Evolutionary conservation across 92 coral and sea anemone genomes (phyloP).

Genomic region (Phenganax subtilis): DNA sequence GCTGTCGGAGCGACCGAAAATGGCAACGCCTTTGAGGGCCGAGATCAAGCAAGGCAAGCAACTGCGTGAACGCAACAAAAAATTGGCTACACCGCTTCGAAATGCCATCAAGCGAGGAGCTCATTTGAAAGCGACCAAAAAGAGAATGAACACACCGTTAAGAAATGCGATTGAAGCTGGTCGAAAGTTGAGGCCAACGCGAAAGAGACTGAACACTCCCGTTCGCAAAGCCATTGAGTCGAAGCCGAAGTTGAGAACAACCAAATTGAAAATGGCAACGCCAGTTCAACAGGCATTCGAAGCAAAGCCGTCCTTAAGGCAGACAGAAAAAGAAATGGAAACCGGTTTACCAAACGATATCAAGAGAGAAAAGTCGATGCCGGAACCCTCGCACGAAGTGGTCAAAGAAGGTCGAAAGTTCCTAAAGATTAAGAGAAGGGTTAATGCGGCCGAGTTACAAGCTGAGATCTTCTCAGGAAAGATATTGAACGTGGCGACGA

Average conservation of each 20-base stretch:
- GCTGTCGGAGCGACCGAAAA: conserved; percentile 24
- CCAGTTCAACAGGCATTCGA: conserved; percentile 58
- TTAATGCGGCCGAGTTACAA: conserved; percentile 51
- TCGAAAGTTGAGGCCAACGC: conserved; percentile 44
- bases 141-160: conserved; percentile 56
- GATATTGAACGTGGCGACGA: neutral
- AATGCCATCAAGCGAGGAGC: conserved; percentile 51
- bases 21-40: conserved; percentile 29
- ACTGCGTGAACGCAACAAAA: conserved; percentile 57
- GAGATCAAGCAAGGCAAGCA: conserved; percentile 37
- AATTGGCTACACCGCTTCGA: conserved; percentile 57
- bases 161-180: conserved; percentile 56
- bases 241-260: conserved; percentile 46
- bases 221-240: conserved; percentile 54
- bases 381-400: conserved; percentile 52
- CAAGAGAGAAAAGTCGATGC: too few relatives aligned
- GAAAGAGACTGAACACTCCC: conserved; percentile 53
- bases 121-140: conserved; percentile 56
- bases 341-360: too few relatives aligned
- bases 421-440: conserved; percentile 21
- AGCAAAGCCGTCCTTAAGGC: conserved; percentile 40
- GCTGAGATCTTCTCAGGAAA: conserved; percentile 19
- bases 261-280: conserved; percentile 58
- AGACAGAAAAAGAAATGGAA: conserved; percentile 56
- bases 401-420: conserved; percentile 54